A percentile compares a stretch with the other conserved stretches of the same genome.
These are phyloP conservation scores for Prolemur simus DNA, from an alignment of 2,113 vertebrate genomes.

Conservation along the genomic window DNA sequence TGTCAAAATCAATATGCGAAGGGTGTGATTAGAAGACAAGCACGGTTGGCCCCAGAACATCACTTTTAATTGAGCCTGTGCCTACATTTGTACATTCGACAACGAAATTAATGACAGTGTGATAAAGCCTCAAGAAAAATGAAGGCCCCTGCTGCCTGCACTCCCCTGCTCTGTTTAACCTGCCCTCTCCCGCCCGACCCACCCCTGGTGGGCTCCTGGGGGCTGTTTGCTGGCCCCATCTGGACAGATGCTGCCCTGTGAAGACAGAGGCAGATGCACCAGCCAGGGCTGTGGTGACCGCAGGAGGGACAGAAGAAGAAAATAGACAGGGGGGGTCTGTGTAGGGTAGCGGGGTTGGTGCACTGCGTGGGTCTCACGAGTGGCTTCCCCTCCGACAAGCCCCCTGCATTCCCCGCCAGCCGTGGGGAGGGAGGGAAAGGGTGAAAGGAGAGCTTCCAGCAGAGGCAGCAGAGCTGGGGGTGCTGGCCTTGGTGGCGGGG, in stretches of 20 bases:
- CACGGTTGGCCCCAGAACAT: slow-evolving; percentile 69
- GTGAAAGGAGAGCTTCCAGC: not conserved
- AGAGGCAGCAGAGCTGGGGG: not conserved
- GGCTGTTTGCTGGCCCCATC: slow-evolving; percentile 57
- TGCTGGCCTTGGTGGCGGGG: not conserved
- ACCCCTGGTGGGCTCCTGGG: slow-evolving; percentile 5
- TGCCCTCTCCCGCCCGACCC: not conserved
- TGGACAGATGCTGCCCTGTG: slow-evolving; percentile 35
- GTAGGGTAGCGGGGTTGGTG: not conserved
- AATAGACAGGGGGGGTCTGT: not conserved
- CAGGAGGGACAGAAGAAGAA: slow-evolving; percentile 23
- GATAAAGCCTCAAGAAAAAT: slow-evolving; percentile 62
- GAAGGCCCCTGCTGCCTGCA: slow-evolving; percentile 60
- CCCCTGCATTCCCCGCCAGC: slow-evolving; percentile 49
- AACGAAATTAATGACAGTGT: slow-evolving; percentile 54
- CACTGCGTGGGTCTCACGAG: slow-evolving; percentile 22
- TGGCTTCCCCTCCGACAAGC: slow-evolving; percentile 41
- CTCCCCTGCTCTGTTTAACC: slow-evolving; percentile 2
- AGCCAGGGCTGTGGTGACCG: not conserved
- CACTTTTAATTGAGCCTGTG: slow-evolving; percentile 74
- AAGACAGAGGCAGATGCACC: slow-evolving; percentile 60
- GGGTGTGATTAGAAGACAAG: slow-evolving; percentile 61
- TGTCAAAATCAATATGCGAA: slow-evolving; percentile 72
- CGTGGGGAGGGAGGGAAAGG: slow-evolving; percentile 21
- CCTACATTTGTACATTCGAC: not conserved